phyloP scores from a whole-genome alignment of 2,113 vertebrate genomes.

The Ahaetulla prasina region DNA sequence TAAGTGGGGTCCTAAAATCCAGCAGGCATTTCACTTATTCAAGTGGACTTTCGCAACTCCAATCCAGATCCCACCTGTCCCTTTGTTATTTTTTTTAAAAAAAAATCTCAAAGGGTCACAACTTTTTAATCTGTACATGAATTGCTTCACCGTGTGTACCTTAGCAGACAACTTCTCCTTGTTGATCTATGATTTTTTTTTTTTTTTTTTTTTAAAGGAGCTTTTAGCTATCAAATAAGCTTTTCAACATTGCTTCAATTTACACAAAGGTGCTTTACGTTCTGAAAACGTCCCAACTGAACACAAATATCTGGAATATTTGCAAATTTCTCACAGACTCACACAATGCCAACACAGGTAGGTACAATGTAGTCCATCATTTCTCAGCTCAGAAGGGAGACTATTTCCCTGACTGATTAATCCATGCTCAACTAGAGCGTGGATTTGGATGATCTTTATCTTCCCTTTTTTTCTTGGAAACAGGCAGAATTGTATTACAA shows the following conservation, averaged over 20 bases:
- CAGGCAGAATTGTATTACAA: not conserved
- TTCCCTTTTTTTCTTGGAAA: not conserved
- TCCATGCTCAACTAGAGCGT: not conserved
- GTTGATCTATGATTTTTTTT: not conserved
- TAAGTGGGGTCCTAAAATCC: not conserved
- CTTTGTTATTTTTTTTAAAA: not conserved
- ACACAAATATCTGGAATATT: not conserved
- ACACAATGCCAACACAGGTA: not conserved
- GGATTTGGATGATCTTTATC: not conserved
- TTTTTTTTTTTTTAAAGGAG: not conserved
- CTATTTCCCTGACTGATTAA: not conserved
- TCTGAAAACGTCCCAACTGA: not conserved
- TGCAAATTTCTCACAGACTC: not conserved
- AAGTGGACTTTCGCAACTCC: not conserved
- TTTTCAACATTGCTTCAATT: not conserved
- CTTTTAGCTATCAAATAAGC: not conserved
- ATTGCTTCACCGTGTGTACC: not conserved
- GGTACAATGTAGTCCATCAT: not conserved
- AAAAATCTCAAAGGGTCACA: not conserved
- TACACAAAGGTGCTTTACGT: not conserved
- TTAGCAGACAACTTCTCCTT: not conserved
- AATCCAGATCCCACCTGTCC: not conserved
- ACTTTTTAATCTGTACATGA: not conserved
- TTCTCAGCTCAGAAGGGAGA: not conserved
- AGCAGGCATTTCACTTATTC: not conserved